phyloP scores from a whole-genome alignment of 2,888 invertebrate species.

The Dione vanillae region DNA sequence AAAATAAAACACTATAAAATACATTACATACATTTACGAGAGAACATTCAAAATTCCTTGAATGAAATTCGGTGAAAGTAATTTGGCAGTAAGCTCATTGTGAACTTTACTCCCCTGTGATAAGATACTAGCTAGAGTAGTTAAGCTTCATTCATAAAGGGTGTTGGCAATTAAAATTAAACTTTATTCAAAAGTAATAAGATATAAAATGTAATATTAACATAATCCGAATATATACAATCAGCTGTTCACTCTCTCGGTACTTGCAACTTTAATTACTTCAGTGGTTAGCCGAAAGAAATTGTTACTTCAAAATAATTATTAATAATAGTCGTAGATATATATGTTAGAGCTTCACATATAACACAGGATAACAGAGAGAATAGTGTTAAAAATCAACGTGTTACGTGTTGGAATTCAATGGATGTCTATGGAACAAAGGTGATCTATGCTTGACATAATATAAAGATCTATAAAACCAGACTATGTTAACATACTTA shows the following conservation, averaged over 20 bases:
- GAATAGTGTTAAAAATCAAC: neutral
- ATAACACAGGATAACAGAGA: too few relatives aligned
- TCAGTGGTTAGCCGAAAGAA: conserved; percentile 10
- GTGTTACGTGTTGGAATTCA: too few relatives aligned
- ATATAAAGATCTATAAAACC: too few relatives aligned
- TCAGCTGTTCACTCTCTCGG: conserved; percentile 15
- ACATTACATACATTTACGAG: conserved; percentile 20
- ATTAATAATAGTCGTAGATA: neutral
- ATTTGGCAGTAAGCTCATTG: neutral
- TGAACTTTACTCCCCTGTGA: conserved; percentile 5
- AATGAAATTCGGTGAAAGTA: conserved; percentile 36
- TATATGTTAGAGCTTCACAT: too few relatives aligned
- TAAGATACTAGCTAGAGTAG: neutral
- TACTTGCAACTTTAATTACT: conserved; percentile 12
- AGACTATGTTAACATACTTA: too few relatives aligned
- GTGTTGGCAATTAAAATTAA: neutral
- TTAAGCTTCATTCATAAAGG: conserved; percentile 5
- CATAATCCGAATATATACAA: neutral
- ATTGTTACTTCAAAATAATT: conserved; percentile 2
- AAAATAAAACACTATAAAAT: conserved; percentile 29
- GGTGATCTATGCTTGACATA: too few relatives aligned
- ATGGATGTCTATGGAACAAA: too few relatives aligned
- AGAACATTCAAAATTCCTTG: conserved; percentile 30
- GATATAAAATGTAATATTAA: neutral
- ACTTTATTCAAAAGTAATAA: neutral